Base-by-base conservation (phyloP, 2,113 vertebrate genomes). In the Leucoraja erinaceus region DNA sequence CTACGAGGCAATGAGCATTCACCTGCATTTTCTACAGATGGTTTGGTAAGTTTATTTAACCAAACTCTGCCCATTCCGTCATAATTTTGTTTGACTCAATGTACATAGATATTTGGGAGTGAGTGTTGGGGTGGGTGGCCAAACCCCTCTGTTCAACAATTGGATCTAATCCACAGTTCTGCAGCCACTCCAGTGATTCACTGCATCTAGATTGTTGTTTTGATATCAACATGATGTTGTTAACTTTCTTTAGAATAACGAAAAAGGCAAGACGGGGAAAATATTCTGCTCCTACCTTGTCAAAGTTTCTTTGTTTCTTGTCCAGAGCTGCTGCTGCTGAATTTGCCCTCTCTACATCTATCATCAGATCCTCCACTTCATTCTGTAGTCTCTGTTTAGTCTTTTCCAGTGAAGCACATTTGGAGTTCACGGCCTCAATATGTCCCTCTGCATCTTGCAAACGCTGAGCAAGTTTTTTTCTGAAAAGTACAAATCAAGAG, bases 361-460 rank as follows among this genome's bases (percentile, higher is more conserved):
- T 33, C 93, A 83, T 93, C 0, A 93, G 93, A 47, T 93, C 93
- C 8, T 93, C 93, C 16, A 93, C 93, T 68, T 93, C 93, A 92
- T 56, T 94, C 16, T 95, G 95, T 14, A 96, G 93, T 28, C 95
- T 93, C 6, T 95, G 95, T 54, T 96, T 96, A 0, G 95, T 96
- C 94, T 95, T 96, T 94, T 96, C 95, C 93, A 96, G 93, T 0
- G 95, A 96, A 92, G 95, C 95, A 18, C 95, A 95, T 93, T 95
- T 95, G 63, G 95, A 94, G 56, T 95, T 95, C 61, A 94, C 93
- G 0, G 94, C 95, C 91, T 95, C 95, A 3, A 95, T 94, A 78
- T 94, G 94, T 72, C 95, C 95, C 33, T 95, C 95, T 2, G 95
- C 95, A 83, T 96, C 95, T 93, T 96, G 95, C 63, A 96, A 94